Evolutionary conservation across 2,888 invertebrate genomes (phyloP).

Genomic region (Malthinus seriepunctatus): DNA sequence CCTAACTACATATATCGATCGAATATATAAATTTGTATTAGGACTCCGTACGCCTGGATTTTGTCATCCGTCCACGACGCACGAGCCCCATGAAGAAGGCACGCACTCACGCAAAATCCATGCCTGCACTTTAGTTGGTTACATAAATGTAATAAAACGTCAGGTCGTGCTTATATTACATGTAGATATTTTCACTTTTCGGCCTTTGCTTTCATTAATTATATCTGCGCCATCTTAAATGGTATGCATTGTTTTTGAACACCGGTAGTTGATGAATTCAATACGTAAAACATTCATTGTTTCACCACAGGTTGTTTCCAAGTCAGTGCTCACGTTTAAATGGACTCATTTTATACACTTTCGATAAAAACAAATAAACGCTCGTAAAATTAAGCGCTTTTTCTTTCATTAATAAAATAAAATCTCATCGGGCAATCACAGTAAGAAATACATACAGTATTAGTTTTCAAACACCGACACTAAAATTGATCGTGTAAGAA

Average conservation of each 20-base stretch:
- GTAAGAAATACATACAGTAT: too few species aligned
- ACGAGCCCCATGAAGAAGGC: slow-evolving; percentile 29
- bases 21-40: slow-evolving; percentile 19
- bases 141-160: slow-evolving; percentile 22
- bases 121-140: slow-evolving; percentile 16
- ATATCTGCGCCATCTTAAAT: slow-evolving; percentile 23
- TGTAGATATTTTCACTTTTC: slow-evolving; percentile 14
- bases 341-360: too few species aligned
- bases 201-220: slow-evolving; percentile 14
- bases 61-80: slow-evolving; percentile 30
- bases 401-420: too few species aligned
- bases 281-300: neutral
- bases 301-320: too few species aligned
- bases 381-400: too few species aligned
- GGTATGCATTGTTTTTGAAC: slow-evolving; percentile 4
- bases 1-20: slow-evolving; percentile 35
- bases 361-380: too few species aligned
- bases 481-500: too few species aligned
- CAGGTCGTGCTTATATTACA: slow-evolving; percentile 26
- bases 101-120: slow-evolving; percentile 29
- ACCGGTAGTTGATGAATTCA: slow-evolving; percentile 1
- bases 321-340: too few species aligned
- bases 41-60: slow-evolving; percentile 26
- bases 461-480: too few species aligned
- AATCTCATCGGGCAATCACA: too few species aligned